Percentiles rank a stretch among this genome's conserved stretches.
These are phyloP conservation scores for Sinodicranocentrus sp. DNA, from an alignment of 2,888 invertebrate genomes.

Conservation along the genomic window DNA sequence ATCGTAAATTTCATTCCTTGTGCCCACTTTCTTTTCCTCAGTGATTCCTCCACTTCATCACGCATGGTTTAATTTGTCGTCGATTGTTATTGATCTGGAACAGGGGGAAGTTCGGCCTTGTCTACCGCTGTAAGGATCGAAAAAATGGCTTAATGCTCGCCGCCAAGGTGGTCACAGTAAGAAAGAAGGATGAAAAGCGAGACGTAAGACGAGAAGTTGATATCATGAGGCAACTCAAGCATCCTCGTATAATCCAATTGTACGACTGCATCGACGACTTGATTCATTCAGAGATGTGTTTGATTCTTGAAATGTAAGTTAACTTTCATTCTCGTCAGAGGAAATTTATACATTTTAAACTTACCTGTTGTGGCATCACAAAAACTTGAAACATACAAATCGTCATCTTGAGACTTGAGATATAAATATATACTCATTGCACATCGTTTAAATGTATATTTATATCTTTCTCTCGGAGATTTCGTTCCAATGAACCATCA, in stretches of 20 bases:
- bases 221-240: slow-evolving; percentile 96
- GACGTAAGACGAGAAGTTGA: slow-evolving; percentile 97
- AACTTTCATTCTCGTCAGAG: slow-evolving; percentile 5
- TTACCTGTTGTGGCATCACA: too few species aligned
- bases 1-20: slow-evolving; percentile 24
- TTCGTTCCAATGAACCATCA: too few species aligned
- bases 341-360: too few species aligned
- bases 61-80: background rate
- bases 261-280: slow-evolving; percentile 95
- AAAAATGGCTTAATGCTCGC: slow-evolving; percentile 89
- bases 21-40: background rate
- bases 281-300: slow-evolving; percentile 94
- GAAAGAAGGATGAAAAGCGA: slow-evolving; percentile 90
- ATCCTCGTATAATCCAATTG: slow-evolving; percentile 96
- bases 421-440: too few species aligned
- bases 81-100: slow-evolving; percentile 77
- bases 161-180: slow-evolving; percentile 94
- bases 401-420: too few species aligned
- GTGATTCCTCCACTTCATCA: background rate
- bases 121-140: slow-evolving; percentile 94
- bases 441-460: background rate
- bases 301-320: slow-evolving; percentile 98
- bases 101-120: slow-evolving; percentile 98
- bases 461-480: too few species aligned
- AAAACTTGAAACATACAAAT: too few species aligned